A percentile compares a stretch with the other conserved stretches of the same genome.
phyloP scores from a whole-genome alignment of 2,888 invertebrate species.

The Lochmaea crataegi region DNA sequence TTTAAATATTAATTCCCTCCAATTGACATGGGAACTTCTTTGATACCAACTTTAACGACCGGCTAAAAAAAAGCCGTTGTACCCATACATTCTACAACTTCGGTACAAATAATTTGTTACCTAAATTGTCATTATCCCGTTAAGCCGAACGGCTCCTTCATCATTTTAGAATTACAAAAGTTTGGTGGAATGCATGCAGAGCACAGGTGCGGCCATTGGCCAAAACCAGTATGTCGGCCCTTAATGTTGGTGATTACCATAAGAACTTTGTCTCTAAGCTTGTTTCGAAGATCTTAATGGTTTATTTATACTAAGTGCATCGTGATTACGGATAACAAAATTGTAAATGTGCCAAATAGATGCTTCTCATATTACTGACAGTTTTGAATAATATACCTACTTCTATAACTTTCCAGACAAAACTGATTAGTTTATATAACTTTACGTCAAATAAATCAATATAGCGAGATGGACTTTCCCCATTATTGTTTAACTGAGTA shows the following conservation, averaged over 20 bases:
- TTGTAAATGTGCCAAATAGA: slow-evolving; percentile 1
- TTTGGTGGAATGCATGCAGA: slow-evolving; percentile 30
- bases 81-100: not conserved
- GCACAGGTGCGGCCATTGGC: slow-evolving; percentile 56
- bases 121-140: slow-evolving; percentile 6
- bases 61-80: no score
- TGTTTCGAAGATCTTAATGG: slow-evolving; percentile 27
- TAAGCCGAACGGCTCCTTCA: slow-evolving; percentile 7
- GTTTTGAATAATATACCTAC: no score
- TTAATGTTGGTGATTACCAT: slow-evolving; percentile 60
- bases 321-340: slow-evolving; percentile 27
- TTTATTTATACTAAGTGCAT: slow-evolving; percentile 37
- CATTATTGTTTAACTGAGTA: no score
- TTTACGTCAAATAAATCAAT: no score
- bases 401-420: no score
- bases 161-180: slow-evolving; percentile 17
- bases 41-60: no score
- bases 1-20: no score
- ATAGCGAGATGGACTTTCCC: no score
- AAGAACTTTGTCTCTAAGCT: slow-evolving; percentile 53
- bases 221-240: slow-evolving; percentile 55
- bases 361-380: not conserved
- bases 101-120: not conserved
- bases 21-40: no score
- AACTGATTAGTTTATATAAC: no score